Conservation (phyloP, 2,113 vertebrate genomes). For the Bubo scandiacus region DNA sequence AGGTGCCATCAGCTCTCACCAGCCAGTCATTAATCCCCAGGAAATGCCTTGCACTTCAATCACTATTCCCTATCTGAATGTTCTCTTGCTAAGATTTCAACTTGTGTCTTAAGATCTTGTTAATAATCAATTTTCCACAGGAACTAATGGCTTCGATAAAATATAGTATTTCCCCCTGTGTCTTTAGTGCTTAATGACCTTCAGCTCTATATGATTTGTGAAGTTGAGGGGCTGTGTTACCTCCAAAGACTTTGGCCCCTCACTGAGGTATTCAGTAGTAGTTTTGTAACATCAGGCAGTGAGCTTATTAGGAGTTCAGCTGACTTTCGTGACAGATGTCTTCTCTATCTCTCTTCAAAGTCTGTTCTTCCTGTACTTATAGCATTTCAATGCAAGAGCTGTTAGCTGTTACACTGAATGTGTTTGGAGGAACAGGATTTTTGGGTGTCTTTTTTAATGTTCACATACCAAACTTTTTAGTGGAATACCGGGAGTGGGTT, state of each 20-base stretch:
- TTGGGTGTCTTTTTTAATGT: not conserved
- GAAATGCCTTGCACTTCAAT: slow-evolving; percentile 46
- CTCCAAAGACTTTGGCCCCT: not conserved
- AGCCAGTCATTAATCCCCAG: slow-evolving; percentile 58
- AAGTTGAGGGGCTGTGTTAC: not conserved
- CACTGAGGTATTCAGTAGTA: not conserved
- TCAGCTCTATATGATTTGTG: not conserved
- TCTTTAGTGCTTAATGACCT: not conserved
- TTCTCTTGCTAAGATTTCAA: slow-evolving; percentile 20
- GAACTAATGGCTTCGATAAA: not conserved
- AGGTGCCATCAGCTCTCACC: slow-evolving; percentile 41
- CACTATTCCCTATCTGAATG: slow-evolving; percentile 23
- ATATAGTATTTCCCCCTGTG: fast-evolving
- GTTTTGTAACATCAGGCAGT: not conserved
- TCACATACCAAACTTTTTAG: not conserved
- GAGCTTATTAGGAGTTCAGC: not conserved
- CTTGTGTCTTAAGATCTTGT: not conserved
- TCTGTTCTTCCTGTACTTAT: not conserved
- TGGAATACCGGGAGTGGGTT: slow-evolving; percentile 11
- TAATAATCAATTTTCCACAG: not conserved
- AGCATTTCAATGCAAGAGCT: not conserved
- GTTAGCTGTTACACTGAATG: not conserved
- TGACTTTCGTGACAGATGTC: not conserved
- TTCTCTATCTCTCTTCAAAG: not conserved
- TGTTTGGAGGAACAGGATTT: not conserved